Percentiles rank a stretch among this genome's conserved stretches.
These are phyloP conservation scores for Phaetusa simplex DNA, from an alignment of 2,113 vertebrate species.

Conservation along the genomic window DNA sequence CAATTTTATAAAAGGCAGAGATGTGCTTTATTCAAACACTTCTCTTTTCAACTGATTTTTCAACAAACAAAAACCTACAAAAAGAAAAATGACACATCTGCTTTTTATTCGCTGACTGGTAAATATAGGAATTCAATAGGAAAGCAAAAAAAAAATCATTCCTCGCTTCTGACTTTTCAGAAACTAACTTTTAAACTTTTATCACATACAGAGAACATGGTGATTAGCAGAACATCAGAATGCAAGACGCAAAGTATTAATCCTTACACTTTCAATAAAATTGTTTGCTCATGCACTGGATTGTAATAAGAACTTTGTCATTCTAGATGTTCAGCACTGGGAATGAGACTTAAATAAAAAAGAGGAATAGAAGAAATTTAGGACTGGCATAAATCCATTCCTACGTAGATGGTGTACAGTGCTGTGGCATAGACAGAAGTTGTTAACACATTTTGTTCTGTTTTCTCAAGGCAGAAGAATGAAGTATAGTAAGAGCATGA, in stretches of 20 bases:
- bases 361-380: background rate
- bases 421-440: background rate
- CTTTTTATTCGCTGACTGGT: rapidly evolving
- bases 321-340: background rate
- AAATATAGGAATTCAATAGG: background rate
- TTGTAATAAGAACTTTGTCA: background rate
- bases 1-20: background rate
- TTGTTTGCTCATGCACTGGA: background rate
- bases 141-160: background rate
- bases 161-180: background rate
- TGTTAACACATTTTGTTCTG: background rate
- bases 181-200: background rate
- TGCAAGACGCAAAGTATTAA: background rate
- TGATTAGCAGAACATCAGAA: background rate
- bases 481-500: background rate
- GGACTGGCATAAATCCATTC: background rate
- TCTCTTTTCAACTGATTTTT: background rate
- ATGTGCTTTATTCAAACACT: background rate
- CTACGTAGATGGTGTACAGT: background rate
- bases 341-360: background rate
- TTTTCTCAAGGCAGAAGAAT: background rate
- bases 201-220: rapidly evolving
- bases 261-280: background rate
- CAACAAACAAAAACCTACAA: background rate
- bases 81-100: background rate